phyloP scores from a whole-genome alignment of 30 jellyfish, hydroid and myxozoan species.

The Aurelia sp. region DNA sequence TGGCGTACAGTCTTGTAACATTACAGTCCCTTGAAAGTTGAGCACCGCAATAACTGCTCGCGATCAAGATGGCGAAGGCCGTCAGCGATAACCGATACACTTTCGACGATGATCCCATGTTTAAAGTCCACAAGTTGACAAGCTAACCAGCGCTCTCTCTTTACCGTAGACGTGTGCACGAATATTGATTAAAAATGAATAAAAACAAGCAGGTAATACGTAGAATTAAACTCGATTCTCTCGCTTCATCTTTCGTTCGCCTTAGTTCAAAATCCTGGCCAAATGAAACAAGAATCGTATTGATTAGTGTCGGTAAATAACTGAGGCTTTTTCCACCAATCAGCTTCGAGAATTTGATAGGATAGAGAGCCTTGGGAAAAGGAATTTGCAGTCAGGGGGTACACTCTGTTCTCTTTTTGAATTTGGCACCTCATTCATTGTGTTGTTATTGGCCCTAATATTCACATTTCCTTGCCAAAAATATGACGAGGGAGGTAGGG shows the following conservation, averaged over 20 bases:
- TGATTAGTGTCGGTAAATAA: slow-evolving; percentile 47
- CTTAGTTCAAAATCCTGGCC: slow-evolving; percentile 22
- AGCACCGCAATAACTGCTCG: slow-evolving; percentile 41
- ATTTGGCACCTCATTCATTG: too few species aligned
- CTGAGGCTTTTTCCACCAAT: slow-evolving; percentile 49
- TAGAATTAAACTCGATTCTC: slow-evolving; percentile 4
- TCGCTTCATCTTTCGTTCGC: slow-evolving; percentile 51
- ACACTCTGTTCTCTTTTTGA: background rate
- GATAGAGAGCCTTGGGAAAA: slow-evolving; percentile 8
- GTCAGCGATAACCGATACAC: slow-evolving; percentile 28
- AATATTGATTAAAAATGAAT: background rate
- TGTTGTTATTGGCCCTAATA: too few species aligned
- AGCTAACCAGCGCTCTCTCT: too few species aligned
- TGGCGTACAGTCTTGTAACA: slow-evolving; percentile 55
- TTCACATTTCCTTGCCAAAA: too few species aligned
- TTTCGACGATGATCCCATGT: slow-evolving; percentile 19
- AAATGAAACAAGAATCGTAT: slow-evolving; percentile 23
- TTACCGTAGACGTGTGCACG: too few species aligned
- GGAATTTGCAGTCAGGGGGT: slow-evolving; percentile 29
- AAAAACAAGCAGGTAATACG: background rate
- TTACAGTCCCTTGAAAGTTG: slow-evolving; percentile 48
- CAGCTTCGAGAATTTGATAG: slow-evolving; percentile 47
- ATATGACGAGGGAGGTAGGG: too few species aligned
- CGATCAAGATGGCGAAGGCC: slow-evolving; percentile 83
- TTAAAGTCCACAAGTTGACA: too few species aligned